Evolutionary conservation across 2,113 vertebrate species (phyloP).

Genomic region (Cariama cristata): DNA sequence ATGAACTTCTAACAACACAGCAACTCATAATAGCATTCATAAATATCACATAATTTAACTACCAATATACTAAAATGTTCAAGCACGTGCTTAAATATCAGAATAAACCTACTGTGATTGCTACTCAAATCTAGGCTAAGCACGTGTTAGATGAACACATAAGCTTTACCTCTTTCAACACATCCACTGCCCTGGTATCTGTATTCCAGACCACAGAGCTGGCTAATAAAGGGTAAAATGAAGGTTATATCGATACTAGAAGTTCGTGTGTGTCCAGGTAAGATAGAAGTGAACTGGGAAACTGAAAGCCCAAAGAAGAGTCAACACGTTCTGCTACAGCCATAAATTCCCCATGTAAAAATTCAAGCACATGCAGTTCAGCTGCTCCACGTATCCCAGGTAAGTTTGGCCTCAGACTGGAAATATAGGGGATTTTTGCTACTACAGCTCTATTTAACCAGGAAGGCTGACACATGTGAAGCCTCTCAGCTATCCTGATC

Average conservation of each 20-base stretch:
- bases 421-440: not conserved
- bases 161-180: not conserved
- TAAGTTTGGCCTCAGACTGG: not conserved
- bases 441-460: not conserved
- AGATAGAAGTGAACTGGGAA: not conserved
- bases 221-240: not conserved
- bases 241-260: not conserved
- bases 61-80: not conserved
- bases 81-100: not conserved
- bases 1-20: not conserved
- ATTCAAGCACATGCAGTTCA: not conserved
- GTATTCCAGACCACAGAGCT: not conserved
- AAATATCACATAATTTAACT: not conserved
- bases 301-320: not conserved
- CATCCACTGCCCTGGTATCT: not conserved
- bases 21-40: not conserved
- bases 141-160: not conserved
- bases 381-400: not conserved
- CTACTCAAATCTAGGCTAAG: not conserved
- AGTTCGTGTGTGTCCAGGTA: not conserved
- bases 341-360: not conserved
- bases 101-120: not conserved
- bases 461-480: not conserved
- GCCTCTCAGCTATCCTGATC: not conserved
- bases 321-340: not conserved